These are phyloP conservation scores for Pocillopora verrucosa DNA, from an alignment of 64 coral and sea anemone genomes.

Conservation along the genomic window DNA sequence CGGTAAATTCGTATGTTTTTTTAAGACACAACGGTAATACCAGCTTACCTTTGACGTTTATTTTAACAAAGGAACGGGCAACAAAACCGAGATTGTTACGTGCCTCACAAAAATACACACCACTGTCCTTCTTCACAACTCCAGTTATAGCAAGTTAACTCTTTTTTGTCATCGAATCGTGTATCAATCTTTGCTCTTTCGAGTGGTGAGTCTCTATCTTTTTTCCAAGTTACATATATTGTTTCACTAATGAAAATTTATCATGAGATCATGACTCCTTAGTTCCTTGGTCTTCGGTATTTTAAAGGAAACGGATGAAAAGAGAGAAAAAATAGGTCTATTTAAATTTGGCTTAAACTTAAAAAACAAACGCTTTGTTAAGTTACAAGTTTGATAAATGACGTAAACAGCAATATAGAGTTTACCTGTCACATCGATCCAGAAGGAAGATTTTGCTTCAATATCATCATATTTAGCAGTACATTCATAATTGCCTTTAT, in stretches of 20 bases:
- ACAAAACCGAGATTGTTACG: neutral
- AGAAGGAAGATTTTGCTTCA: neutral
- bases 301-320: too few species aligned
- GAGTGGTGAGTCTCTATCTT: too few species aligned
- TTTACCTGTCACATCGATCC: conserved; percentile 21
- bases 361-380: neutral
- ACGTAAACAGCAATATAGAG: neutral
- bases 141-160: too few species aligned
- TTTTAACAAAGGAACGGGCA: neutral
- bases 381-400: neutral
- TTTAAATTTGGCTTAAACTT: neutral
- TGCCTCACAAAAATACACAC: conserved; percentile 8
- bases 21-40: neutral
- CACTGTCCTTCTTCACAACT: neutral
- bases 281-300: too few species aligned
- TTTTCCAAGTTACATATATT: too few species aligned
- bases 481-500: neutral
- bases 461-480: neutral
- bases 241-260: too few species aligned
- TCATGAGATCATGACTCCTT: too few species aligned
- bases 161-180: too few species aligned
- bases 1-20: too few species aligned
- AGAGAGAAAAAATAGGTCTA: too few species aligned
- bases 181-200: too few species aligned
- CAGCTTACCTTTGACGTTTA: neutral